Evolutionary conservation across 2,113 vertebrate genomes (phyloP), one percentile per base, ranked within the genome.

Genomic region (Hemiprocne comata): DNA sequence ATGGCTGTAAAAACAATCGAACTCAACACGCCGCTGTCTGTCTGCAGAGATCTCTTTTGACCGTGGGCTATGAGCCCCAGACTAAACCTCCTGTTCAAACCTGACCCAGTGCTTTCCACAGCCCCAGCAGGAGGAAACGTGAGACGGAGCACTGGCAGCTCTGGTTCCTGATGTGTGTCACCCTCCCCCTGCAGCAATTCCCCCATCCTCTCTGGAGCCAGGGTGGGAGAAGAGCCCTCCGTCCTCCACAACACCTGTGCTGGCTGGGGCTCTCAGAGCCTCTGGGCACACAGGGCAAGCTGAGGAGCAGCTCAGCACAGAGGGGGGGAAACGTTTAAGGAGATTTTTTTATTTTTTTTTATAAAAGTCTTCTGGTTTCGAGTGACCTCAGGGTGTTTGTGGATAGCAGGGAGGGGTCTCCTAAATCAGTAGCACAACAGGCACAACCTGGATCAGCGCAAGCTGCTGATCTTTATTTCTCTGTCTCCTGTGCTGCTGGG

Each of bases 161-260:
- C 53, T 75, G 94, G 78, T 23, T 95, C 94, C 97, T 95, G 94
- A 90, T 48, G 75, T 67, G 93, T 42, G 82, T 93, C 94, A 87
- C 70, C 70, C 85, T 91, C 94, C 94, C 94, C 93, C 94, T 89
- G 80, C 95, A 44, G 64, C 94, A 73, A 21, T 92, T 91, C 95
- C 97, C 96, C 96, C 91, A 95, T 96, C 97, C 96, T 66, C 89
- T 88, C 97, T 90, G 78, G 98, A 98, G 97, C 97, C 87, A 67
- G 97, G 94, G 28, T 46, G 60, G 93, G 94, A 94, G 76, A 71
- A 76, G 92, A 78, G 91, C 34, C 28, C 87, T 20, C 94, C 50
- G 33, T 93, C 80, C 82, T 28, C 66, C 81, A 89, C 96, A 74
- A 89, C 98, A 98, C 90, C 95, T 73, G 96, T 90, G 3, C 2